Evolutionary conservation across 1,140 invertebrate species (phyloP), one percentile per base, ranked within the genome.

Genomic region (Delia radicum): DNA sequence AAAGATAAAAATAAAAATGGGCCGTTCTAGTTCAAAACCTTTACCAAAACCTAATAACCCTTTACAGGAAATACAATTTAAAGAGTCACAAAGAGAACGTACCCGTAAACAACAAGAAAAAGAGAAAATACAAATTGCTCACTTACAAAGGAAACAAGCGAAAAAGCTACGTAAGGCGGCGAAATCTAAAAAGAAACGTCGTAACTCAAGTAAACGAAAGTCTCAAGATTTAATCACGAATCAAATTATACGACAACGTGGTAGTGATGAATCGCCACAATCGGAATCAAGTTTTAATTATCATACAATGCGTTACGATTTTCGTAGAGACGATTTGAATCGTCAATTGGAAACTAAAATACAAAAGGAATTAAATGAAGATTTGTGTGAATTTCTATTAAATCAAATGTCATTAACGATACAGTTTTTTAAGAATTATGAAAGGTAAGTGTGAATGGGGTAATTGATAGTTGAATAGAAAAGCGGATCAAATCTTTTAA

Each of bases 381-480:
- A 92, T 75, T 87, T 90, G 2, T 89, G 93, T 78, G 87, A 89
- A 1, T 95, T 95, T 81, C 86, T 95, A 2, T 82, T 95, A 1
- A 94, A 95, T 80, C 93, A 94, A 81, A 89, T 95, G 29, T 87
- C 94, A 75, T 87, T 94, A 81, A 90, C 91, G 29, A 87, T 93
- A 3, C 92, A 94, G 81, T 94, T 95, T 86, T 94, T 94, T 75
- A 88, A 91, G 62, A 92, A 95, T 85, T 94, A 90, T 80, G 91
- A 94, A 78, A 89, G 89, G 93, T 94, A n/a, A n/a, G 37, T 29
- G 72, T 55, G 18, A 5, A 55, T n/a, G n/a, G n/a, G n/a, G n/a
- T n/a, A n/a, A 37, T 37, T 37, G 13, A 1, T 10, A 37, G 1
- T 37, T 37, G 8, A 10, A 37, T 37, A 10, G 33, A 37, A 37